phyloP scores from a whole-genome alignment of 2,797 vertebrate genomes.

The Propithecus perrieri region DNA sequence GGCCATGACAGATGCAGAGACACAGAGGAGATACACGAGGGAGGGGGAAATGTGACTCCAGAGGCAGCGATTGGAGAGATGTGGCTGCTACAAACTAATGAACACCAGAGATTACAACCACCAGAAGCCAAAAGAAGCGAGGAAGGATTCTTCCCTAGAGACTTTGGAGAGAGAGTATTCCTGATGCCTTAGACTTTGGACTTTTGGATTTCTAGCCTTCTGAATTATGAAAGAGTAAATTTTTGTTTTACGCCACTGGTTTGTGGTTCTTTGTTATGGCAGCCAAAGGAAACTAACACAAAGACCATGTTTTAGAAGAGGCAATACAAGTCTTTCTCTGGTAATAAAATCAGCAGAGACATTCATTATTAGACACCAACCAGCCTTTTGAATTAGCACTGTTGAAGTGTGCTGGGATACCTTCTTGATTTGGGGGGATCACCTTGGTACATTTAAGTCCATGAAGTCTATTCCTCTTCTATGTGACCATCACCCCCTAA shows the following conservation, averaged over 20 bases:
- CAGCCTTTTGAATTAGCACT: not conserved
- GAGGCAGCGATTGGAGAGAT: not conserved
- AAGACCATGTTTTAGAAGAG: not conserved
- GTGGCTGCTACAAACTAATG: accelerated
- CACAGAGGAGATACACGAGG: not conserved
- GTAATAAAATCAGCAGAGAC: not conserved
- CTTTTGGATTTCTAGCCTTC: not conserved
- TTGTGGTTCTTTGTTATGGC: not conserved
- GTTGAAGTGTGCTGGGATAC: not conserved
- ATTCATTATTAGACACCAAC: not conserved
- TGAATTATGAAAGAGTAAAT: not conserved
- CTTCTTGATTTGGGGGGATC: not conserved
- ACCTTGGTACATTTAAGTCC: not conserved
- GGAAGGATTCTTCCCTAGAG: not conserved
- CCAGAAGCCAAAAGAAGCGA: not conserved
- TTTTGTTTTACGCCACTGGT: not conserved
- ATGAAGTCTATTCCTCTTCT: not conserved
- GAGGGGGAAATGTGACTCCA: not conserved
- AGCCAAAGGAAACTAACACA: not conserved
- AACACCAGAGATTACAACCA: not conserved
- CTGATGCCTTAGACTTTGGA: not conserved
- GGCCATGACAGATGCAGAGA: not conserved
- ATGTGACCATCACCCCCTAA: not conserved
- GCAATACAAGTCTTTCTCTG: not conserved
- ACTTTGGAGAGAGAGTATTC: not conserved